Evolutionary conservation across 2,888 invertebrate genomes (phyloP).

Genomic region (Agelastica alni): DNA sequence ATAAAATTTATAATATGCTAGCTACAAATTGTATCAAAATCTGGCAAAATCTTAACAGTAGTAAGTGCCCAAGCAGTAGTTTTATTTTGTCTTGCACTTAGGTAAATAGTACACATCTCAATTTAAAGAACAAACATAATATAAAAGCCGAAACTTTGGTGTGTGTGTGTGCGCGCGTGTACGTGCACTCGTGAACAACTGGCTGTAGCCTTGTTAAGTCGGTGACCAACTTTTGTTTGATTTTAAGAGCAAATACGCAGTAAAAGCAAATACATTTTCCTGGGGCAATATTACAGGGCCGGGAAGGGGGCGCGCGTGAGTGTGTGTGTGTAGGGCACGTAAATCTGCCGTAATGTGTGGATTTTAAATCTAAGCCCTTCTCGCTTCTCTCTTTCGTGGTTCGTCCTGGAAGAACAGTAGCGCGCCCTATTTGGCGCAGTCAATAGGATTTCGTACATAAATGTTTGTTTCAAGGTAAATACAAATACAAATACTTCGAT

Average conservation of each 20-base stretch:
- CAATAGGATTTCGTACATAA: constrained; percentile 1
- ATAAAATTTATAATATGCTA: too few relatives aligned
- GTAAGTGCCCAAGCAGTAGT: constrained; percentile 13
- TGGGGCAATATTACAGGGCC: constrained; percentile 25
- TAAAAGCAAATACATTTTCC: constrained; percentile 35
- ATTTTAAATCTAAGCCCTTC: constrained; percentile 21
- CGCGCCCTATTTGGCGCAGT: background rate
- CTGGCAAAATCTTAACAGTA: constrained; percentile 5
- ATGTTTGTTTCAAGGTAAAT: too few relatives aligned
- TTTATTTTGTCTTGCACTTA: constrained; percentile 34
- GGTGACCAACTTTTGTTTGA: constrained; percentile 37
- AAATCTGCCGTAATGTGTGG: constrained; percentile 22
- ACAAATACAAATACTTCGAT: too few relatives aligned
- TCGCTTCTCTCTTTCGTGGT: constrained; percentile 2
- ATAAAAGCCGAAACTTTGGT: constrained; percentile 33
- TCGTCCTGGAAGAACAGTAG: background rate
- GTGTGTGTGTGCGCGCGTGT: constrained; percentile 16
- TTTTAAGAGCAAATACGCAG: constrained; percentile 36
- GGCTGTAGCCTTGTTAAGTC: constrained; percentile 25
- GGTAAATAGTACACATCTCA: constrained; percentile 36
- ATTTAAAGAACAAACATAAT: constrained; percentile 36
- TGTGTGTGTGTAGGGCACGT: constrained; percentile 22
- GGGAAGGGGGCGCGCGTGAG: constrained; percentile 11
- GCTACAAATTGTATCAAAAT: background rate
- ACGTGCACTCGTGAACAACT: constrained; percentile 19